Conservation (phyloP, 2,888 invertebrate species). For the Trimorus sp. region DNA sequence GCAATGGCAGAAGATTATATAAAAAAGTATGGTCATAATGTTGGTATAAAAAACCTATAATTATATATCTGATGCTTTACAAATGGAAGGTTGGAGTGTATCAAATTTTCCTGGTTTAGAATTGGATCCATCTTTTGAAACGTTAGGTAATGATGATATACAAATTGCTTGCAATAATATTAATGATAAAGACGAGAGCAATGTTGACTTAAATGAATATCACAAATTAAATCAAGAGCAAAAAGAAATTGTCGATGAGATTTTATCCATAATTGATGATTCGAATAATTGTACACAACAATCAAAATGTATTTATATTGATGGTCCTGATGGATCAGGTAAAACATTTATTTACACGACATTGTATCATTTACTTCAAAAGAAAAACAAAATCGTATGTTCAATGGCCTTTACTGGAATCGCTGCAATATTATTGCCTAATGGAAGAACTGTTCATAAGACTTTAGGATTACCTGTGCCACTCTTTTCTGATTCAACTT, state of each 20-base stretch:
- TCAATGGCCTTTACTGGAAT: slow-evolving; percentile 70
- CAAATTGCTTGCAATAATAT: neutral
- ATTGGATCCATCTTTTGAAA: neutral
- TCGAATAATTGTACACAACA: neutral
- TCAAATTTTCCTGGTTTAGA: slow-evolving; percentile 11
- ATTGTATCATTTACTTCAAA: slow-evolving; percentile 36
- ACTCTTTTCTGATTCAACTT: slow-evolving; percentile 47
- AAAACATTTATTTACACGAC: slow-evolving; percentile 15
- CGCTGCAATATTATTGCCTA: slow-evolving; percentile 75
- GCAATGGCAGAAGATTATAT: slow-evolving; percentile 13
- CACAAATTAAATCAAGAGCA: slow-evolving; percentile 9
- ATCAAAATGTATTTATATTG: slow-evolving; percentile 14
- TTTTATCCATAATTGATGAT: neutral
- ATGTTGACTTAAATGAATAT: slow-evolving; percentile 1
- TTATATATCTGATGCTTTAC: neutral
- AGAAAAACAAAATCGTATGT: slow-evolving; percentile 46
- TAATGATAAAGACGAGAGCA: neutral
- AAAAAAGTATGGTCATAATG: slow-evolving; percentile 9
- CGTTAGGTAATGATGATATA: neutral
- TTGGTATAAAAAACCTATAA: slow-evolving; percentile 6
- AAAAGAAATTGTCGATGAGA: slow-evolving; percentile 1
- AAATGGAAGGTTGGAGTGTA: slow-evolving; percentile 9
- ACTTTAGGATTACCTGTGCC: slow-evolving; percentile 20
- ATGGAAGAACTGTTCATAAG: slow-evolving; percentile 65
- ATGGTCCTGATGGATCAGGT: slow-evolving; percentile 18